phyloP scores from a whole-genome alignment of 2,797 vertebrate genomes.

The Antennarius maculatus region DNA sequence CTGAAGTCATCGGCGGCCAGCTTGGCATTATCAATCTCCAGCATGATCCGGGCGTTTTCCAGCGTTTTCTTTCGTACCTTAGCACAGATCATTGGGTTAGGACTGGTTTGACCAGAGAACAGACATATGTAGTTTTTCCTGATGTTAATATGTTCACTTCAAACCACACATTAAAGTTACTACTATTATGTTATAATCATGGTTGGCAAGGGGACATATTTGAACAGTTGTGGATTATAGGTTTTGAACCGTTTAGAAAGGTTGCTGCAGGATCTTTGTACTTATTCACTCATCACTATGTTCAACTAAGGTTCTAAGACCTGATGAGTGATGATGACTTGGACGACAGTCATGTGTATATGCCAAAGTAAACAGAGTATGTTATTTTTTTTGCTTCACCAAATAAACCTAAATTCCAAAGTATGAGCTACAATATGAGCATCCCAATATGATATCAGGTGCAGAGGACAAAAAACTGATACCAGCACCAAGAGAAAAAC shows the following conservation, averaged over 20 bases:
- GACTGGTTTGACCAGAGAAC: background rate
- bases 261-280: background rate
- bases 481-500: background rate
- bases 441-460: no score
- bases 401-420: no score
- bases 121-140: background rate
- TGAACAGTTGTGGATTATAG: no score
- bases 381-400: background rate
- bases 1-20: slow-evolving; percentile 86
- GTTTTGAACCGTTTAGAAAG: no score
- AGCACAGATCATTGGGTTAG: slow-evolving; percentile 2
- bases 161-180: background rate
- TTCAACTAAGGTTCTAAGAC: background rate
- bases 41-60: slow-evolving; percentile 83
- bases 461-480: no score
- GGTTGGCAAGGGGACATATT: no score
- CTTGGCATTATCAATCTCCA: slow-evolving; percentile 86
- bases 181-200: background rate
- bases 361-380: background rate
- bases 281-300: background rate
- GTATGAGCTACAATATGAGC: background rate
- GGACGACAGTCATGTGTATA: background rate
- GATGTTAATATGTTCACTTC: background rate
- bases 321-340: background rate
- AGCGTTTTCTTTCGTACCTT: slow-evolving; percentile 81